These are phyloP conservation scores for Mnemiopsis leidyi DNA, from an alignment of 37 sponge, comb jelly and placozoan species.

Conservation along the genomic window DNA sequence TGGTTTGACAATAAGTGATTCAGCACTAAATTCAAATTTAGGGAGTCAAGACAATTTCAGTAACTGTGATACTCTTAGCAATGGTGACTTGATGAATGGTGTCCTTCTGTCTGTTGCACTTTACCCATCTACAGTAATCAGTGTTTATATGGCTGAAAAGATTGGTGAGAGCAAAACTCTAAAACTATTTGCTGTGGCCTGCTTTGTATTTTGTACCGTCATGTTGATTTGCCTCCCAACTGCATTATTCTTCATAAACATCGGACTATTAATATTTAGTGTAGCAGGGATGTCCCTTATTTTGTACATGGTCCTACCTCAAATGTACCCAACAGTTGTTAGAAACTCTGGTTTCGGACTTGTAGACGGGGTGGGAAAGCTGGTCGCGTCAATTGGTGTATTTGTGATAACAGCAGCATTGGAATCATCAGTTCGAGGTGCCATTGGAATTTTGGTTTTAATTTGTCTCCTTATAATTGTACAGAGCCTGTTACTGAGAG, in stretches of 20 bases:
- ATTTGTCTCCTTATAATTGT: background rate
- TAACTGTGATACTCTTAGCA: background rate
- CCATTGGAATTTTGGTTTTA: background rate
- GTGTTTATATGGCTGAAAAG: background rate
- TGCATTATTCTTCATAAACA: background rate
- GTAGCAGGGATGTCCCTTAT: background rate
- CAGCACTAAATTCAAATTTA: background rate
- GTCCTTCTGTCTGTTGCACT: background rate
- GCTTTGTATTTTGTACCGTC: background rate
- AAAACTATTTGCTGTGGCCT: background rate
- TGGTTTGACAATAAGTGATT: background rate
- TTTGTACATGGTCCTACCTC: conserved; percentile 2
- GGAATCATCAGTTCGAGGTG: background rate
- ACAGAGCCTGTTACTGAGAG: background rate
- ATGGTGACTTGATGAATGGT: background rate
- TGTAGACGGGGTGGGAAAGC: background rate
- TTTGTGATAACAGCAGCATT: background rate
- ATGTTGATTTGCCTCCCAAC: background rate
- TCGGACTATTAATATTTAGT: background rate
- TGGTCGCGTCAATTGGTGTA: background rate
- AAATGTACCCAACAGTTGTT: conserved; percentile 1
- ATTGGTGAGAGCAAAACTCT: background rate
- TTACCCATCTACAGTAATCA: background rate
- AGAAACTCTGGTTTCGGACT: conserved; percentile 36
- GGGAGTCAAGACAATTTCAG: background rate